Evolutionary conservation across 2,888 invertebrate species (phyloP).

Genomic region (Nemotelus nigrinus): DNA sequence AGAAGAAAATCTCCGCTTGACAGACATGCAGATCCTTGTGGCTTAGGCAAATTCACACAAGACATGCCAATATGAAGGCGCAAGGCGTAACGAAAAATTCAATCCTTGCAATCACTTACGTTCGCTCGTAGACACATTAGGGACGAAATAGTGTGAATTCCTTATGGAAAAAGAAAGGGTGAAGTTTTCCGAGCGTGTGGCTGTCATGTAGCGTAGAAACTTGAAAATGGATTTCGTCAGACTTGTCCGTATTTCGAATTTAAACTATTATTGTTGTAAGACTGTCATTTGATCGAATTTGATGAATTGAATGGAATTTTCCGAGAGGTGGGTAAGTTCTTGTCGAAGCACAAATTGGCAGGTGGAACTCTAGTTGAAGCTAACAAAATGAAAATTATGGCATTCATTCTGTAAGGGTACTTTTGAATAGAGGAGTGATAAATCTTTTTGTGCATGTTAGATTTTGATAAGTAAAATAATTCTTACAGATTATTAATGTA

Average conservation of each 20-base stretch:
- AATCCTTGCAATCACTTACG: conserved; percentile 37
- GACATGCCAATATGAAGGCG: conserved; percentile 21
- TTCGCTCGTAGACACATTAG: conserved; percentile 32
- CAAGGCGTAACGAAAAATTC: conserved; percentile 20
- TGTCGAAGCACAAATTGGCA: conserved; percentile 25
- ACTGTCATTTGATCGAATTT: conserved; percentile 31
- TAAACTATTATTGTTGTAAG: conserved; percentile 33
- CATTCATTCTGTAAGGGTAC: no score
- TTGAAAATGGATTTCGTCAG: conserved; percentile 28
- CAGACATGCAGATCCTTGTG: conserved; percentile 37
- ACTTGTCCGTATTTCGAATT: conserved; percentile 29
- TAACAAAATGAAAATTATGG: no score
- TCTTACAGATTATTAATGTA: no score
- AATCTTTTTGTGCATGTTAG: no score
- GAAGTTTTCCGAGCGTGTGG: conserved; percentile 10
- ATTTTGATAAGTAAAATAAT: no score
- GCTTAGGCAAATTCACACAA: conserved; percentile 36
- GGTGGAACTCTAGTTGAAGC: neutral
- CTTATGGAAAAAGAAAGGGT: conserved; percentile 23
- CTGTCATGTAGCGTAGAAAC: neutral
- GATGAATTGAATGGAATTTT: conserved; percentile 27
- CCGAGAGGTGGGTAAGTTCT: conserved; percentile 12
- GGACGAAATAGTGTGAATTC: conserved; percentile 23
- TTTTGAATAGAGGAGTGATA: no score
- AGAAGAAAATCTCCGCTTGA: conserved; percentile 41